phyloP scores from a whole-genome alignment of 1,140 invertebrate genomes.

The Kradibia gibbosae region DNA sequence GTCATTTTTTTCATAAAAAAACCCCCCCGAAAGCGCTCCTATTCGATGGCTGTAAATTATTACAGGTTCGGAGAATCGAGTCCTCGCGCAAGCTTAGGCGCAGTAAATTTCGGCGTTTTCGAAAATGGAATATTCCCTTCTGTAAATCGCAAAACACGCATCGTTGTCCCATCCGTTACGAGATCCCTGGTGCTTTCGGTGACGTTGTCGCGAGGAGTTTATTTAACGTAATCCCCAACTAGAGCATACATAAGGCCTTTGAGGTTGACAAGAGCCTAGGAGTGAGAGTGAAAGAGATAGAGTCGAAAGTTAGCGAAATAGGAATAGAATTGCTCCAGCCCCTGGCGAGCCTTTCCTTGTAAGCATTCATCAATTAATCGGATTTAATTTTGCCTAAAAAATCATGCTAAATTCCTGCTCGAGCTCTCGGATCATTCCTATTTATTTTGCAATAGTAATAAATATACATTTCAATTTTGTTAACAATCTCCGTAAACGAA shows the following conservation, averaged over 20 bases:
- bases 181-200: conserved; percentile 21
- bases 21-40: background rate
- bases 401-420: background rate
- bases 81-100: background rate
- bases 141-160: conserved; percentile 37
- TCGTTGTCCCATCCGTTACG: conserved; percentile 26
- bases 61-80: background rate
- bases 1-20: too few relatives aligned
- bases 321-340: conserved; percentile 45
- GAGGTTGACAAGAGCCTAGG: conserved; percentile 58
- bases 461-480: background rate
- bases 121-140: conserved; percentile 39
- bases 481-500: background rate
- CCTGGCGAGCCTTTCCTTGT: conserved; percentile 25
- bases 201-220: conserved; percentile 55
- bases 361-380: conserved; percentile 42
- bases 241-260: conserved; percentile 62
- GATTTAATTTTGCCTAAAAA: conserved; percentile 32
- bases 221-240: conserved; percentile 64
- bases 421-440: background rate
- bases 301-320: conserved; percentile 47
- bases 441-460: background rate
- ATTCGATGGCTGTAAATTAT: background rate
- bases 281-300: conserved; percentile 28
- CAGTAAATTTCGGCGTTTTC: background rate